Base-by-base conservation (phyloP, 2,888 invertebrate genomes). In the Coelinius sp. region DNA sequence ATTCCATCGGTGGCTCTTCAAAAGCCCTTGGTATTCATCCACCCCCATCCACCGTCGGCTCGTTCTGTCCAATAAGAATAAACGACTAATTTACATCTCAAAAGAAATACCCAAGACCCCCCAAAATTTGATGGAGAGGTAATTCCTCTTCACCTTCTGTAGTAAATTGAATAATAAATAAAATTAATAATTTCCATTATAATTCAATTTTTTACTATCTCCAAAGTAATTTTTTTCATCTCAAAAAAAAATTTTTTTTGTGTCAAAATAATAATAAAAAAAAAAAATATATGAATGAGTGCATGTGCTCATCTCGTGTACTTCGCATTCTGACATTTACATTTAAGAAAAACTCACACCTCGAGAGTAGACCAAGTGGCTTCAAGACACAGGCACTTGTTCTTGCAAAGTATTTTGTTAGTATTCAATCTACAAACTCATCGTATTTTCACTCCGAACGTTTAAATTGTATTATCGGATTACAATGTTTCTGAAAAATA, bases 61-160 rank as follows among this genome's bases (percentile, higher is more conserved):
- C 63, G 63, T 63, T 68, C 31, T 59, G 53, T 27, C 56, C 44
- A 68, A 68, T 68, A 31, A 59, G 59, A 68, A 41, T 24, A 56
- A 59, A 59, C 25, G 8, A 25, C 41, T 56, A 22, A 68, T 68
- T 68, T 56, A 68, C 68, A 68, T 68, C 25, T 56, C 59, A 68
- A 68, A 59, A 44, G 35, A 56, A n/a, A 38, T 31, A 17, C 53
- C 24, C 24, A 49, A 67, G 67, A 67, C 67, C 44, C 53, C 44
- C 25, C 27, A 38, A 63, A 68, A 59, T 56, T 44, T 3, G 24
- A 59, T 25, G 56, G 56, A 56, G 44, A 49, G 17, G 20, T 14
- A 38, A 41, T 59, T 59, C 25, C 17, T 27, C 44, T 41, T 27
- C 20, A 49, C 20, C 20, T 49, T 63, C 41, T 1, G 17, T 17